A percentile compares a stretch with the other conserved stretches of the same genome.
Evolutionary conservation across 2,113 vertebrate species (phyloP).

Genomic region (Clinocottus analis): DNA sequence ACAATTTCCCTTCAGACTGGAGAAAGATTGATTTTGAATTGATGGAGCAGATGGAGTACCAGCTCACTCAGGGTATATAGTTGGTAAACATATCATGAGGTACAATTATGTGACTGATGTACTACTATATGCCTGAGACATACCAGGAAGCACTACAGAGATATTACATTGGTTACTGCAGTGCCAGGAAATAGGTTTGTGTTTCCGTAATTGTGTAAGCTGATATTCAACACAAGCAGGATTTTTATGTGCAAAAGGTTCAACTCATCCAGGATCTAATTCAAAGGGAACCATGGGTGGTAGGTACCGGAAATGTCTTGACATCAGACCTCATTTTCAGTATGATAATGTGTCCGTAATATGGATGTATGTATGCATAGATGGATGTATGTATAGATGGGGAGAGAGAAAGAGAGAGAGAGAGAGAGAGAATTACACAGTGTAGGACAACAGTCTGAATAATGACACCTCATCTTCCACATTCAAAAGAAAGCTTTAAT

Average conservation of each 20-base stretch:
- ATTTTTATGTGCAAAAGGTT: slow-evolving; percentile 14
- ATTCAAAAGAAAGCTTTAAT: slow-evolving; percentile 98
- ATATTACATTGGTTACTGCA: background rate
- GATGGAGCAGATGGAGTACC: background rate
- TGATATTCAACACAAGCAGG: background rate
- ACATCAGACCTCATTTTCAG: background rate
- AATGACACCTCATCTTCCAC: slow-evolving; percentile 63
- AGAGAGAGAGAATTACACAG: background rate
- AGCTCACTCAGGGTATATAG: background rate
- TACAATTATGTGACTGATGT: background rate
- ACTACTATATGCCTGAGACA: background rate
- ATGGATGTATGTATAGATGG: no score
- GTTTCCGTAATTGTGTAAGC: slow-evolving; percentile 10
- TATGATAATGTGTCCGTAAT: background rate
- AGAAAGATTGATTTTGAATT: slow-evolving; percentile 5
- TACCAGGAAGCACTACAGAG: background rate
- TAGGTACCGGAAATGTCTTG: slow-evolving; percentile 1
- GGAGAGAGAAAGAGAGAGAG: no score
- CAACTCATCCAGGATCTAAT: slow-evolving; percentile 19
- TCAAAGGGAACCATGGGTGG: slow-evolving; percentile 8
- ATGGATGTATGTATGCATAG: no score
- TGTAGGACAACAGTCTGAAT: background rate
- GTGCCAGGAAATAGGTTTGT: background rate
- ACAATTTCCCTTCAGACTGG: background rate
- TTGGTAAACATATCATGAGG: background rate